Evolutionary conservation across 2,113 vertebrate species (phyloP).

Genomic region (Centrocercus urophasianus): DNA sequence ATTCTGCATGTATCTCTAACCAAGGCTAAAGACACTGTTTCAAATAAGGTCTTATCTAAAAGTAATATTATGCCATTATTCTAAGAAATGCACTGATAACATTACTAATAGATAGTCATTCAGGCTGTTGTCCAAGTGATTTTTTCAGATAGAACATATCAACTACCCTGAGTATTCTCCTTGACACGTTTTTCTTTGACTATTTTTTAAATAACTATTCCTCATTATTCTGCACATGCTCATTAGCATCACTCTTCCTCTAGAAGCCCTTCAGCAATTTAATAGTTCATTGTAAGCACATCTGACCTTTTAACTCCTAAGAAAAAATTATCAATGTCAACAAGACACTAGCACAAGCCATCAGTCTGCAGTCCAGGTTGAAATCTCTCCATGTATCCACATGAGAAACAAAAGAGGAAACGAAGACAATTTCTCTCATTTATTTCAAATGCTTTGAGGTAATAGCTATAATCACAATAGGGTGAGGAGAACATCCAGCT

Average conservation of each 20-base stretch:
- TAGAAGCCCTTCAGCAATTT: neutral
- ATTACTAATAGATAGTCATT: neutral
- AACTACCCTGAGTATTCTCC: neutral
- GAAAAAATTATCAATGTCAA: neutral
- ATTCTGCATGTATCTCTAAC: neutral
- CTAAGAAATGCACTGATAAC: neutral
- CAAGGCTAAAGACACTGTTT: neutral
- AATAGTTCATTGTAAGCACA: neutral
- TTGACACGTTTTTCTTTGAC: neutral
- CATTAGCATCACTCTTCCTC: neutral
- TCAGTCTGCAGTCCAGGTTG: neutral
- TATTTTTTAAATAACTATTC: neutral
- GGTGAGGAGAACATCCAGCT: neutral
- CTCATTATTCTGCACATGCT: neutral
- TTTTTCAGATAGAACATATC: slow-evolving; percentile 10
- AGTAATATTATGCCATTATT: neutral
- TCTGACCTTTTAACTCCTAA: neutral
- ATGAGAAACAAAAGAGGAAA: neutral
- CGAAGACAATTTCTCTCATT: neutral
- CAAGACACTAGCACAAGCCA: neutral
- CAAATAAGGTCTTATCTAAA: neutral
- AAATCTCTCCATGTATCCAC: neutral
- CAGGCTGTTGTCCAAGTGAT: slow-evolving; percentile 42
- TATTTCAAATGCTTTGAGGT: neutral
- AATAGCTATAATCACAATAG: neutral